Evolutionary conservation across 2,888 invertebrate species (phyloP), one percentile per base, ranked within the genome.

Genomic region (Drosophila conformis): DNA sequence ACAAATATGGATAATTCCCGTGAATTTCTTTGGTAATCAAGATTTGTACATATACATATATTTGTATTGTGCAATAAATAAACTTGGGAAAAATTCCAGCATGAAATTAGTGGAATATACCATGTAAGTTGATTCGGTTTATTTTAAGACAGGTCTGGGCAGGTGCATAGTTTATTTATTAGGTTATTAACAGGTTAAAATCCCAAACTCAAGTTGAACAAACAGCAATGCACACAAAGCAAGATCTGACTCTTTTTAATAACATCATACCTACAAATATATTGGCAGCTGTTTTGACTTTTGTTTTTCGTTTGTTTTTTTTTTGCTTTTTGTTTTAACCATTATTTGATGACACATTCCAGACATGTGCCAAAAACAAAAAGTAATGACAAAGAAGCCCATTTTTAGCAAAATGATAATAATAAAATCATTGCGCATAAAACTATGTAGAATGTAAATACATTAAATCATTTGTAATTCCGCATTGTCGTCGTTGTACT

Each of bases 261-360:
- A 73, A 73, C 52, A 27, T 36, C 60, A 63, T 67, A 61, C 27
- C 56, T 67, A 56, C 46, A 58, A 54, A 58, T 49, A 63, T 51
- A 49, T 65, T 57, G 73, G 61, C 75, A 75, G 66, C 58, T 74
- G 76, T 74, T 62, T 70, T 56, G 33, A 49, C 42, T 58, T 48
- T 73, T 67, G 25, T 51, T 33, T 48, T 40, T 48, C 11, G 63
- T 21, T 54, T 62, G 7, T 35, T 38, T 53, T 35, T 27, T 0
- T 35, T 40, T 6, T 11, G 3, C 18, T 58, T 61, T 61, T 36
- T 61, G 21, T 33, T 52, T 36, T 52, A 27, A 53, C 11, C 25
- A 42, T 36, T 18, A 33, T 54, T 58, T 27, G 4, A 42, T 52
- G 42, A 42, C 2, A 21, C 29, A 71, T 59, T 59, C 57, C 62